A percentile compares a stretch with the other conserved stretches of the same genome.
These are phyloP conservation scores for Hyles lineata DNA, from an alignment of 2,888 invertebrate species.

Conservation along the genomic window DNA sequence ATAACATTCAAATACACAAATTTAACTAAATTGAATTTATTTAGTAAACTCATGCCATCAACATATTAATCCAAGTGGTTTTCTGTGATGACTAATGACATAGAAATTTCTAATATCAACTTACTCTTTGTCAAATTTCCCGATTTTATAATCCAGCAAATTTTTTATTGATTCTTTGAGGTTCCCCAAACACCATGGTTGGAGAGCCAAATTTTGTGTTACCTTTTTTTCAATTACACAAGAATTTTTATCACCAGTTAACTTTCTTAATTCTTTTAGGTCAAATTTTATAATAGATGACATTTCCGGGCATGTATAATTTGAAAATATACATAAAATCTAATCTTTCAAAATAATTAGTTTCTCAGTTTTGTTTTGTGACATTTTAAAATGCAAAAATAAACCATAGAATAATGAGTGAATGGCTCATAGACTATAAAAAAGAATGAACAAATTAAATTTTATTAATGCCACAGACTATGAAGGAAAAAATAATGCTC, in stretches of 20 bases:
- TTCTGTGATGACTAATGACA: not conserved
- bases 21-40: no score
- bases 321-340: not conserved
- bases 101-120: slow-evolving; percentile 44
- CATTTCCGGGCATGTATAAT: slow-evolving; percentile 50
- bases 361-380: not conserved
- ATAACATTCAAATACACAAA: no score
- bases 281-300: slow-evolving; percentile 82
- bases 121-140: slow-evolving; percentile 87
- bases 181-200: slow-evolving; percentile 87
- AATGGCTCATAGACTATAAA: not conserved
- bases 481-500: no score
- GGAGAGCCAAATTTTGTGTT: slow-evolving; percentile 84
- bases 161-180: slow-evolving; percentile 85
- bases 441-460: not conserved
- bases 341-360: not conserved
- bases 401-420: not conserved
- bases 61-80: no score
- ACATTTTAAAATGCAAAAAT: not conserved
- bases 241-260: slow-evolving; percentile 83
- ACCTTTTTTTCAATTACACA: slow-evolving; percentile 84
- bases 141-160: slow-evolving; percentile 84
- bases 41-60: no score
- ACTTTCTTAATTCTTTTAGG: slow-evolving; percentile 79
- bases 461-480: not conserved